Evolutionary conservation across 2,797 vertebrate species (phyloP).

Genomic region (Mastacembelus armatus): DNA sequence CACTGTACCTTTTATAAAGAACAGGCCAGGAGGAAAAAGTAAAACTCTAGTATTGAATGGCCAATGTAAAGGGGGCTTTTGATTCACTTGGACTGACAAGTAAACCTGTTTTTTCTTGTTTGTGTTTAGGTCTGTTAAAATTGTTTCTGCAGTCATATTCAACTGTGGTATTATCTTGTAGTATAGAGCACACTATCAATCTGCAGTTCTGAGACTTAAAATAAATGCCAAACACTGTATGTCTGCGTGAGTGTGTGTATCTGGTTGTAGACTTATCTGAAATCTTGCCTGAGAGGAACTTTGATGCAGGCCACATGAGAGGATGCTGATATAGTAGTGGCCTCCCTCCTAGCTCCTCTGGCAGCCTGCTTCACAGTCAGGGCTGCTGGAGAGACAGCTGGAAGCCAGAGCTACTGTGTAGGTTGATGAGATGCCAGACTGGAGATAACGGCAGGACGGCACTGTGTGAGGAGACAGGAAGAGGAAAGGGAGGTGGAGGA

Average conservation of each 20-base stretch:
- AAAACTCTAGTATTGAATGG: no score
- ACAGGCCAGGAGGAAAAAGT: no score
- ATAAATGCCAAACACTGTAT: slow-evolving; percentile 8
- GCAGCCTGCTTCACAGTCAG: slow-evolving; percentile 27
- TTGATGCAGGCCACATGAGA: slow-evolving; percentile 60
- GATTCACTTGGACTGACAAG: background rate
- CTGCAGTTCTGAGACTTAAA: slow-evolving; percentile 14
- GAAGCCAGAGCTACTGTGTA: slow-evolving; percentile 49
- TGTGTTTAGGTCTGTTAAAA: background rate
- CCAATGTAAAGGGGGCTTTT: no score
- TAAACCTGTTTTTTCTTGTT: background rate
- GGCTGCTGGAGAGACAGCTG: slow-evolving; percentile 56
- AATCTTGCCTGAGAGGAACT: slow-evolving; percentile 60
- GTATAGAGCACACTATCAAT: background rate
- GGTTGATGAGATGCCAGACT: slow-evolving; percentile 50
- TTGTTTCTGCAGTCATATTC: background rate
- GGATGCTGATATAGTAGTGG: slow-evolving; percentile 58
- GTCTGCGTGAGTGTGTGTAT: slow-evolving; percentile 7
- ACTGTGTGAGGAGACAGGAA: slow-evolving; percentile 27
- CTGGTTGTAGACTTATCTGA: slow-evolving; percentile 36
- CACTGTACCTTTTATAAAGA: no score
- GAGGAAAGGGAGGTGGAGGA: slow-evolving; percentile 9
- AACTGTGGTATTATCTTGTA: background rate
- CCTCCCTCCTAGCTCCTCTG: slow-evolving; percentile 58
- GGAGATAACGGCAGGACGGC: slow-evolving; percentile 57